Conservation (phyloP, 2,888 invertebrate genomes). For the Lithophane socia region DNA sequence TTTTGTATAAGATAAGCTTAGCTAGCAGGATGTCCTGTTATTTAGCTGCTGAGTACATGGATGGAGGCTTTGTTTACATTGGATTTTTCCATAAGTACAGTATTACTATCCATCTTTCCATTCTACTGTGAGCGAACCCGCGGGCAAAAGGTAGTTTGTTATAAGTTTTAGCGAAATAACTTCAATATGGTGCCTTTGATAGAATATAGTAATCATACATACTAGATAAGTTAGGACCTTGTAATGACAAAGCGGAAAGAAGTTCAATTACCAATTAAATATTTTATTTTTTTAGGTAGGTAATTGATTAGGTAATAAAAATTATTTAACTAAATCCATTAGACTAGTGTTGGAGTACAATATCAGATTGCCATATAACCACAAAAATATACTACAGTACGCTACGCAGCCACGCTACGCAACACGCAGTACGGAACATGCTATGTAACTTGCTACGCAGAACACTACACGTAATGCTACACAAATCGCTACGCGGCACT, state of each 20-base stretch:
- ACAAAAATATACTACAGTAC: neutral
- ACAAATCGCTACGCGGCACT: neutral
- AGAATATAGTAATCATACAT: neutral
- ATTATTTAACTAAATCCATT: neutral
- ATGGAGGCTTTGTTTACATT: neutral
- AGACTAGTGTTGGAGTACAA: neutral
- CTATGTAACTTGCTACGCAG: neutral
- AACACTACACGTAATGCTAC: neutral
- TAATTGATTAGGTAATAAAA: neutral
- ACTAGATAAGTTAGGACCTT: neutral
- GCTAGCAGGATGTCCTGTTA: conserved; percentile 58
- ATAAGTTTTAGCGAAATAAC: neutral
- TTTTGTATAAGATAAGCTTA: conserved; percentile 43
- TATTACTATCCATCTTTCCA: neutral
- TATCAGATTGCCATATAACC: neutral
- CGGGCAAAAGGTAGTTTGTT: neutral
- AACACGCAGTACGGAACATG: neutral
- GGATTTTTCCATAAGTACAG: neutral
- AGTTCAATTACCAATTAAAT: neutral
- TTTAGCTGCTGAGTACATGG: conserved; percentile 22
- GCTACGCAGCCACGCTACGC: neutral
- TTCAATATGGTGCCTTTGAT: neutral
- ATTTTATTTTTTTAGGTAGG: neutral
- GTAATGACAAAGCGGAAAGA: neutral
- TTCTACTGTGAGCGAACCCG: neutral